Evolutionary conservation across 2,797 vertebrate genomes (phyloP), one percentile per base, ranked within the genome.

Genomic region (Aselliscus stoliczkanus): DNA sequence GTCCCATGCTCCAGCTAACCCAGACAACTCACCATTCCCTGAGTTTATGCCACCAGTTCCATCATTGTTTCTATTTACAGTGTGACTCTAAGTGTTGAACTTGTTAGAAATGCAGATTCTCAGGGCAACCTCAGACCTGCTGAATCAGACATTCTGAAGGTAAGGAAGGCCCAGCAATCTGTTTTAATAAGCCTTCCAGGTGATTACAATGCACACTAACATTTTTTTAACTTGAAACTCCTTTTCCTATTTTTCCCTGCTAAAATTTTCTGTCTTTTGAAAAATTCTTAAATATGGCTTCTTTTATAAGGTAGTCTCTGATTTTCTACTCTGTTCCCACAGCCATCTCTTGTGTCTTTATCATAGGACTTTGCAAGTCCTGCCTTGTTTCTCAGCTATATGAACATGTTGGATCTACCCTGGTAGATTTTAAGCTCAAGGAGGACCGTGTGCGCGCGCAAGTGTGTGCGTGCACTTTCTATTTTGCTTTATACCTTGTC

Each of bases 371-470:
- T 94, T 44, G 23, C 29, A 65, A 10, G 29, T 13, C 12, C 13
- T 92, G 56, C 20, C 20, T 31, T 85, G 34, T 47, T 85, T 75
- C 42, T 67, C 34, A 20, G 10, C 31, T 90, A 80, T 7, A 25
- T 27, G 58, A 58, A 58, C 14, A 4, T 42, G 29, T 58, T 62
- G 20, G 4, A 42, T 77, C 23, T 44, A 44, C 52, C 15, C 37
- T 91, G 37, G 12, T 50, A 44, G 52, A 60, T 37, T 86, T 44
- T 42, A 70, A 54, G 47, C 34, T 94, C 72, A 88, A 76, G n/a
- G n/a, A n/a, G n/a, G n/a, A n/a, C n/a, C n/a, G n/a, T n/a, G n/a
- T n/a, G n/a, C n/a, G n/a, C n/a, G n/a, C n/a, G n/a, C n/a, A n/a
- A n/a, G n/a, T n/a, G n/a, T n/a, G n/a, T n/a, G n/a, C n/a, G n/a